Evolutionary conservation across 2,113 vertebrate genomes (phyloP), one percentile per base, ranked within the genome.

Genomic region (Etheostoma spectabile): DNA sequence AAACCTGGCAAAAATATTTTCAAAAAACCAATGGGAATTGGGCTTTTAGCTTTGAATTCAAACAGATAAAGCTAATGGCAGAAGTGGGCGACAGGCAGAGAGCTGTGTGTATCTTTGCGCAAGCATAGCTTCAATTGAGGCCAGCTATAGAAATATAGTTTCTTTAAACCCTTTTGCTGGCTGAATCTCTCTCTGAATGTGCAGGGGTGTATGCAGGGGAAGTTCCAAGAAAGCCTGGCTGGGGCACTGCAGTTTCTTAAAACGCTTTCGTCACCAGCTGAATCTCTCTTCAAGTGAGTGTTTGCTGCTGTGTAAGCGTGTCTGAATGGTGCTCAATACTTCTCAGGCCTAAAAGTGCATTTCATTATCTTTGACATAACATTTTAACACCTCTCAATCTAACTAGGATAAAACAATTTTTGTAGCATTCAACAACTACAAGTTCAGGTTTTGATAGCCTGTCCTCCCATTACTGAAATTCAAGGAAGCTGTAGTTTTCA

Each of bases 21-120:
- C 22, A 82, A 59, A 86, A 84, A 77, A 85, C 45, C 14, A 87
- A 87, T 66, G 13, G 77, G 82, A 75, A 88, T 91, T 85, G 81
- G 74, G 57, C 80, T 86, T 77, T 78, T 42, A 48, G 86, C 90
- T 90, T 88, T 86, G 85, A 90, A 91, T 92, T 83, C 63, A 71
- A 53, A 72, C 65, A 61, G 87, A 92, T 91, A 88, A 89, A 88
- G 82, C 79, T 87, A 89, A 91, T 87, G 85, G 87, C 68, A 77
- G 85, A 84, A 89, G 86, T 88, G 82, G 86, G 85, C 51, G 74
- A 86, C 87, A 86, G 46, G 74, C 86, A 72, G 67, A 33, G 66
- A 82, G 66, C 56, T 57, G 63, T 83, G 80, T 86, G 80, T 69
- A 48, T 67, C 48, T 77, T 52, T 74, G 85, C 2, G 15, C 2